Conservation (phyloP, 37 sponge, comb jelly and placozoan species). For the Amphimedon queenslandica region DNA sequence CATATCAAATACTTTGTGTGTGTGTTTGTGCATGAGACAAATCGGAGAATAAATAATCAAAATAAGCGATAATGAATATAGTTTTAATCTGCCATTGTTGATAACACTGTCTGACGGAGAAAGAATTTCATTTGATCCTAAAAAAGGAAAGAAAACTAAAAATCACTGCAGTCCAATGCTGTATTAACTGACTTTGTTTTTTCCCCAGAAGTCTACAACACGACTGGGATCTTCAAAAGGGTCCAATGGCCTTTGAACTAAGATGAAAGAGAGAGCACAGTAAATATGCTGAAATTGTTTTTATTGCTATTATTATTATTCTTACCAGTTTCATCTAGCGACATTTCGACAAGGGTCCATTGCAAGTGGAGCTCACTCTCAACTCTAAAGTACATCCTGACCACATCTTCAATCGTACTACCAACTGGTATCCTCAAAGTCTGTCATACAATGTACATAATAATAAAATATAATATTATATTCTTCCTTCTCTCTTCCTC, state of each 20-base stretch:
- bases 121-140: conserved; percentile 60
- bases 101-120: conserved; percentile 27
- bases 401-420: conserved; percentile 38
- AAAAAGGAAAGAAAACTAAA: not conserved
- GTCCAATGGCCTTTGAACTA: conserved; percentile 46
- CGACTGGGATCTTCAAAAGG: conserved; percentile 52
- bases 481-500: no score
- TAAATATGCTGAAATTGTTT: no score
- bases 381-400: conserved; percentile 54
- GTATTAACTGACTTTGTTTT: conserved; percentile 33
- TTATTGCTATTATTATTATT: not conserved
- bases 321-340: conserved; percentile 63
- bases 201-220: conserved; percentile 86
- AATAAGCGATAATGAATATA: no score
- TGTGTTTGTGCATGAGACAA: no score
- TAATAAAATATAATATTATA: not conserved
- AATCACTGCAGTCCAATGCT: not conserved
- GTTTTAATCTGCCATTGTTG: not conserved
- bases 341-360: conserved; percentile 62
- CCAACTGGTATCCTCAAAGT: conserved; percentile 27
- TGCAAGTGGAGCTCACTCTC: conserved; percentile 19
- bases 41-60: no score
- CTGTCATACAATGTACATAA: conserved; percentile 11
- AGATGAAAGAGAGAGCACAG: not conserved
- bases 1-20: no score